phyloP scores from a whole-genome alignment of 2,888 invertebrate species.

The Torymus aiolomorphi region DNA sequence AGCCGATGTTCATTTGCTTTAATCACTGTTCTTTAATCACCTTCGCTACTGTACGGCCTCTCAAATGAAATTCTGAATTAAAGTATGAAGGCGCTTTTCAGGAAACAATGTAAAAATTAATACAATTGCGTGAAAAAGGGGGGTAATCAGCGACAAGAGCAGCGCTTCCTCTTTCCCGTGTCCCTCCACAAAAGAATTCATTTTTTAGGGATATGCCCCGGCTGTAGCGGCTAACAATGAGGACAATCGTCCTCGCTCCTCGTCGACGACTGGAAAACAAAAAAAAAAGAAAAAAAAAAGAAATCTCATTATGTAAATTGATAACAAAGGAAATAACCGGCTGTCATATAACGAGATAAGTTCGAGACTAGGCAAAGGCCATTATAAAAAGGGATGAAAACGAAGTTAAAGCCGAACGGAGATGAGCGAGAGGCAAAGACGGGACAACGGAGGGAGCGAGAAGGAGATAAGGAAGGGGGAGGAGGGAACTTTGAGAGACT shows the following conservation, averaged over 20 bases:
- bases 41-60: too few relatives aligned
- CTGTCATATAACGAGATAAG: constrained; percentile 45
- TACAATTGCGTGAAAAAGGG: background rate
- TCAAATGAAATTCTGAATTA: too few relatives aligned
- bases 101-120: too few relatives aligned
- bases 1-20: too few relatives aligned
- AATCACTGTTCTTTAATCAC: too few relatives aligned
- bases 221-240: too few relatives aligned
- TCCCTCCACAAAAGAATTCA: too few relatives aligned
- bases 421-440: background rate
- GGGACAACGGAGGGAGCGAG: constrained; percentile 12
- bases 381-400: constrained; percentile 36
- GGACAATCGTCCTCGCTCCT: too few relatives aligned
- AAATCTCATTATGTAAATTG: constrained; percentile 38
- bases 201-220: too few relatives aligned
- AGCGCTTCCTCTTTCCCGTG: too few relatives aligned
- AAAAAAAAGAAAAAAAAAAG: background rate
- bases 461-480: background rate
- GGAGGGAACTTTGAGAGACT: constrained; percentile 10
- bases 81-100: too few relatives aligned
- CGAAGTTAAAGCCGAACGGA: constrained; percentile 20
- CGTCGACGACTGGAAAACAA: too few relatives aligned
- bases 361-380: constrained; percentile 36
- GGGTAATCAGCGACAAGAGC: background rate
- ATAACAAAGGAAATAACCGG: constrained; percentile 21